Percentiles rank a stretch among this genome's conserved stretches.
Conservation (phyloP, 2,888 invertebrate species). For the Nasonovia ribisnigri region DNA sequence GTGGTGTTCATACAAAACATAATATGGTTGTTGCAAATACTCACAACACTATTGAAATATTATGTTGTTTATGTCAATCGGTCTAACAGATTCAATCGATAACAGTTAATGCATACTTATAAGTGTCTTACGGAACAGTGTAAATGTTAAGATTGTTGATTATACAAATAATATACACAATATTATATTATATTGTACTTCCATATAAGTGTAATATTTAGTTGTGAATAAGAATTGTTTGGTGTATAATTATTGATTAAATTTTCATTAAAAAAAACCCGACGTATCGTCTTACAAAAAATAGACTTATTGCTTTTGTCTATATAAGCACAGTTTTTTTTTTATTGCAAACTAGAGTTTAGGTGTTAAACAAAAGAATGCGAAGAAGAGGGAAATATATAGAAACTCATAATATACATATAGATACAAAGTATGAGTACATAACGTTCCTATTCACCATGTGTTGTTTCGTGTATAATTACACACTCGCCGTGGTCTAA, state of each 20-base stretch:
- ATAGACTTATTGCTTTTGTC: background rate
- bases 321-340: background rate
- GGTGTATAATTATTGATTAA: background rate
- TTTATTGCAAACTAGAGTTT: conserved; percentile 21
- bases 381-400: background rate
- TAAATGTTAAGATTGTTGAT: background rate
- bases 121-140: background rate
- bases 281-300: conserved; percentile 3
- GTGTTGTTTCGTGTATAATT: conserved; percentile 49
- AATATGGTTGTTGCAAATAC: background rate
- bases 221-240: background rate
- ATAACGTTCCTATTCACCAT: conserved; percentile 47
- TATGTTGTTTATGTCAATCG: background rate
- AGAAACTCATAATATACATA: background rate
- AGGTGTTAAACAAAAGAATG: conserved; percentile 16
- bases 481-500: conserved; percentile 34
- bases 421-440: background rate
- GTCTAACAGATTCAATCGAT: background rate
- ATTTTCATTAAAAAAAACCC: background rate
- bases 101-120: background rate
- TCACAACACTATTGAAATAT: background rate
- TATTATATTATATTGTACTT: background rate
- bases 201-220: background rate
- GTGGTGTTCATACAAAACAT: background rate
- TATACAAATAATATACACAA: background rate